A percentile compares a stretch with the other conserved stretches of the same genome.
phyloP scores from a whole-genome alignment of 2,113 vertebrate species.

The Boulengeromyrus knoepffleri region DNA sequence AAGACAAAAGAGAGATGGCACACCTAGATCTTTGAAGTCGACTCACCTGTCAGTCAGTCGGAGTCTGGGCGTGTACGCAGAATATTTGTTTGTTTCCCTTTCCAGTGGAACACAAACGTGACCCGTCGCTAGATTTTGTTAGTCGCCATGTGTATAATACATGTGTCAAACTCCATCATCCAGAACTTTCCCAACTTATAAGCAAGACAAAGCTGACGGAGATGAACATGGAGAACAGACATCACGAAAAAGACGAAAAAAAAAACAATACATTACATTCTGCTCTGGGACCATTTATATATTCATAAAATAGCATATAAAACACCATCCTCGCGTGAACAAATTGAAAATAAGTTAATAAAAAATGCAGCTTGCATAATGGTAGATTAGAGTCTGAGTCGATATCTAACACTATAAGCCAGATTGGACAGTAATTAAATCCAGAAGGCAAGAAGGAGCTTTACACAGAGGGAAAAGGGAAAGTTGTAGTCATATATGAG shows the following conservation, averaged over 20 bases:
- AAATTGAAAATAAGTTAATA: constrained; percentile 7
- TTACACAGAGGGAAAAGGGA: neutral
- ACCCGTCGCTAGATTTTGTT: neutral
- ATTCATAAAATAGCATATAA: neutral
- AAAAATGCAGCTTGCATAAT: neutral
- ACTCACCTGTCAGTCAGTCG: neutral
- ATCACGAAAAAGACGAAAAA: neutral
- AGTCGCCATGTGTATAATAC: neutral
- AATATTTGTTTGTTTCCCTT: neutral
- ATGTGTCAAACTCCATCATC: neutral
- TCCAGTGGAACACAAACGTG: neutral
- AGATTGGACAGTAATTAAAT: neutral
- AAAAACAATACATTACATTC: neutral
- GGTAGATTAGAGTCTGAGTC: constrained; percentile 1
- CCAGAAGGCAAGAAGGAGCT: neutral
- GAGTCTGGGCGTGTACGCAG: neutral
- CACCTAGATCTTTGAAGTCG: neutral
- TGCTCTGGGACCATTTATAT: neutral
- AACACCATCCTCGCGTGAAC: neutral
- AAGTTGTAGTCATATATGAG: neutral
- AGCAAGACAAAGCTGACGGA: neutral
- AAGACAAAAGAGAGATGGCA: neutral
- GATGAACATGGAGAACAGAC: neutral
- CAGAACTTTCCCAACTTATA: neutral
- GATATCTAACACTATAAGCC: neutral